phyloP scores from a whole-genome alignment of 2,888 invertebrate species.

The Volucella bombylans region DNA sequence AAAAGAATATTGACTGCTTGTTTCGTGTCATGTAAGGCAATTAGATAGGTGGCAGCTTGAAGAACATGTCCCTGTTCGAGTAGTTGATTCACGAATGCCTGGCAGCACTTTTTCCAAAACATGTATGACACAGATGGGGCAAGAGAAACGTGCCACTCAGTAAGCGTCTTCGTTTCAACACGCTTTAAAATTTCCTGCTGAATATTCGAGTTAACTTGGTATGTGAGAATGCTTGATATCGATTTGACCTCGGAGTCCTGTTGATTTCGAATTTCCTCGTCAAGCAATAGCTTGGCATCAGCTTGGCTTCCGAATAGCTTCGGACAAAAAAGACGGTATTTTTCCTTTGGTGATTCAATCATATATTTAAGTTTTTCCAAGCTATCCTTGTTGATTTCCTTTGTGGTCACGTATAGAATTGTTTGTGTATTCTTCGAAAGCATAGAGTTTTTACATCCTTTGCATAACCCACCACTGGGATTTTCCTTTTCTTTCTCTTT shows the following conservation, averaged over 20 bases:
- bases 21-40: slow-evolving; percentile 84
- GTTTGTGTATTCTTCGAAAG: slow-evolving; percentile 77
- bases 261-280: slow-evolving; percentile 79
- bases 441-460: slow-evolving; percentile 43
- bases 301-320: slow-evolving; percentile 80
- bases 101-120: slow-evolving; percentile 83
- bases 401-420: slow-evolving; percentile 79
- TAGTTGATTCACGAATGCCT: slow-evolving; percentile 84
- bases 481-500: slow-evolving; percentile 60
- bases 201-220: slow-evolving; percentile 78
- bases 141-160: slow-evolving; percentile 80
- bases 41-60: slow-evolving; percentile 85
- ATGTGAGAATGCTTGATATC: slow-evolving; percentile 49
- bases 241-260: slow-evolving; percentile 46
- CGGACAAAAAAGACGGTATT: slow-evolving; percentile 76
- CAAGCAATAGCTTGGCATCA: slow-evolving; percentile 80
- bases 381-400: slow-evolving; percentile 80
- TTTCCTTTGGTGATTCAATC: slow-evolving; percentile 75
- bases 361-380: slow-evolving; percentile 78
- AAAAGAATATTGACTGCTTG: slow-evolving; percentile 84
- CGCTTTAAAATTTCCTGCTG: slow-evolving; percentile 80
- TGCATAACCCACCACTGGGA: background rate
- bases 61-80: slow-evolving; percentile 80
- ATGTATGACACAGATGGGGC: slow-evolving; percentile 81
- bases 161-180: slow-evolving; percentile 79